A percentile compares a stretch with the other conserved stretches of the same genome.
phyloP scores from a whole-genome alignment of 2,888 invertebrate species.

The Agrochola lychnidis region DNA sequence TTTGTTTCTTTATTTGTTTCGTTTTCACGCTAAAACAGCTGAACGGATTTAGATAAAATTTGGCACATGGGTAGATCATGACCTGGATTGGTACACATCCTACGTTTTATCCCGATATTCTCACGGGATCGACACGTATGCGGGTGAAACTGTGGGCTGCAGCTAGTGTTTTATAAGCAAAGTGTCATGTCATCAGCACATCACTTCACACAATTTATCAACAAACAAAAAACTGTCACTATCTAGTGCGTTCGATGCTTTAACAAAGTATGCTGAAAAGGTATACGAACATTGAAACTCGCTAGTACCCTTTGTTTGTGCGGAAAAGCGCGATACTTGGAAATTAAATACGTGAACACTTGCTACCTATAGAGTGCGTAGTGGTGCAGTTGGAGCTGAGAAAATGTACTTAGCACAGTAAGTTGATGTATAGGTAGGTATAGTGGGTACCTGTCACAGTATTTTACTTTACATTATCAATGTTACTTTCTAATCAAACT shows the following conservation, averaged over 20 bases:
- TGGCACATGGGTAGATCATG: too few relatives aligned
- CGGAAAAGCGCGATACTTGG: slow-evolving; percentile 1
- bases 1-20: too few relatives aligned
- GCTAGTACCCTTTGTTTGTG: slow-evolving; percentile 27
- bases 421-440: neutral
- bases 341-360: slow-evolving; percentile 8
- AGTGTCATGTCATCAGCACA: neutral
- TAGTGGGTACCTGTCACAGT: neutral
- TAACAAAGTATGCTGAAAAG: slow-evolving; percentile 14
- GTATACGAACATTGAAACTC: slow-evolving; percentile 25
- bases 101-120: too few relatives aligned
- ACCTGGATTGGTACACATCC: too few relatives aligned
- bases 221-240: neutral
- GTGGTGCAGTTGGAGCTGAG: too few relatives aligned
- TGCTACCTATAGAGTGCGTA: neutral
- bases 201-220: neutral
- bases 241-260: neutral
- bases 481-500: too few relatives aligned
- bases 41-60: too few relatives aligned
- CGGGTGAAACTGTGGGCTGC: too few relatives aligned
- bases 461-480: too few relatives aligned
- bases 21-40: too few relatives aligned
- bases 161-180: too few relatives aligned
- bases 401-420: neutral
- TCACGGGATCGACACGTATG: too few relatives aligned